Evolutionary conservation across 2,113 vertebrate species (phyloP).

Genomic region (Leptocoma aspasia): DNA sequence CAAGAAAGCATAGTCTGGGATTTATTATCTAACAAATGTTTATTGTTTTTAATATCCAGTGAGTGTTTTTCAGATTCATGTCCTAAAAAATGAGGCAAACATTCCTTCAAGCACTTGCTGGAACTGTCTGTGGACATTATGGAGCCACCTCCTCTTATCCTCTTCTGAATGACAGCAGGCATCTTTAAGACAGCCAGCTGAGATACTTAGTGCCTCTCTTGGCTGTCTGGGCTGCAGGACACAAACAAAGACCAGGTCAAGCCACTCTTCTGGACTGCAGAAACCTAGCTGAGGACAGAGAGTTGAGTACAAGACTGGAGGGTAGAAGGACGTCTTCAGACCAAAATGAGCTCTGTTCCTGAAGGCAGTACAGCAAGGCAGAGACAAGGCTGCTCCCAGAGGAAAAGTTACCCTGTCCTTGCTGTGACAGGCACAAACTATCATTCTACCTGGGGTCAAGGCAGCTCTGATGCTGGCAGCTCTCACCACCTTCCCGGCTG

Average conservation of each 20-base stretch:
- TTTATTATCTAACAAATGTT: constrained; percentile 48
- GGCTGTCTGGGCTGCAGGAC: background rate
- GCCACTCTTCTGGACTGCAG: background rate
- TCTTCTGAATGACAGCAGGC: background rate
- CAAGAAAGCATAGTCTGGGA: background rate
- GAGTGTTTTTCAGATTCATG: constrained; percentile 9
- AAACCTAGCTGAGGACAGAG: background rate
- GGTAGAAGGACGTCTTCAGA: background rate
- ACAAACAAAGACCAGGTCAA: background rate
- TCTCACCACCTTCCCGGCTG: background rate
- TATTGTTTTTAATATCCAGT: constrained; percentile 32
- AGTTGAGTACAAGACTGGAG: background rate
- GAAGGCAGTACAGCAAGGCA: background rate
- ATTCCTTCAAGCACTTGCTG: background rate
- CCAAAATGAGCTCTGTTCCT: background rate
- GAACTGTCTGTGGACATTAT: background rate
- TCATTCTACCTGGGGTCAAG: rapidly evolving
- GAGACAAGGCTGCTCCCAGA: background rate
- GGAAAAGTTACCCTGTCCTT: background rate
- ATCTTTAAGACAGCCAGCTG: background rate
- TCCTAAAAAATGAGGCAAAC: constrained; percentile 8
- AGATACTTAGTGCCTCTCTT: background rate
- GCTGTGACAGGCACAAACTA: background rate
- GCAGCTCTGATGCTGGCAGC: background rate
- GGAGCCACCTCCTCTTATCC: background rate